Percentiles rank a stretch among this genome's conserved stretches.
Evolutionary conservation across 2,113 vertebrate species (phyloP).

Genomic region (Etia nguti): DNA sequence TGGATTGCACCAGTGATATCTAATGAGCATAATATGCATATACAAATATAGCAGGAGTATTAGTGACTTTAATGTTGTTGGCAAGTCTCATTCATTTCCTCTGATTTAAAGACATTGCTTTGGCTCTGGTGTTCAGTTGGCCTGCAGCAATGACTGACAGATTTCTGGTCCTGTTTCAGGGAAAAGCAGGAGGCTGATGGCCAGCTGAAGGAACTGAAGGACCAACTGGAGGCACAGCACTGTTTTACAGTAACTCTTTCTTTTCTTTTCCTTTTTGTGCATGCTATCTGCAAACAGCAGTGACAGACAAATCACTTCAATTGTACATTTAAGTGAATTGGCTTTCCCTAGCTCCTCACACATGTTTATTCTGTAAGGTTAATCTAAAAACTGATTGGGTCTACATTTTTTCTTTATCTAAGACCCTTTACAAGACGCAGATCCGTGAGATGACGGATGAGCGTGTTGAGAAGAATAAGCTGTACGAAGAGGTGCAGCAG

Average conservation of each 20-base stretch:
- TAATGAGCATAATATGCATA: background rate
- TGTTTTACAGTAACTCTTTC: constrained; percentile 86
- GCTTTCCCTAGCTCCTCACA: background rate
- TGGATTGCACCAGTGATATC: background rate
- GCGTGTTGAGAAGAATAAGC: constrained; percentile 84
- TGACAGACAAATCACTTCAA: background rate
- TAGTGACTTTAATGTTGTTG: background rate
- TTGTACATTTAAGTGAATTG: background rate
- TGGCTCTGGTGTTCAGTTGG: constrained; percentile 4
- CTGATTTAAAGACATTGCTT: background rate
- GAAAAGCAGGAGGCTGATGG: constrained; percentile 87
- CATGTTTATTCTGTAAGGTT: background rate
- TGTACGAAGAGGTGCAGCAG: constrained; percentile 83
- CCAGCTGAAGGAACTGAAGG: constrained; percentile 93
- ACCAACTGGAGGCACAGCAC: constrained; percentile 92
- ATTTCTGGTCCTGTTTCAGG: constrained; percentile 69
- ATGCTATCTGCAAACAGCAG: background rate
- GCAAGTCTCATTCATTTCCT: background rate
- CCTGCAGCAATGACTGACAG: constrained; percentile 33
- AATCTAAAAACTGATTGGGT: background rate
- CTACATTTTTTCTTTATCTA: background rate
- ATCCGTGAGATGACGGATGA: constrained; percentile 93
- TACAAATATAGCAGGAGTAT: background rate
- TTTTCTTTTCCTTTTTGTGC: background rate
- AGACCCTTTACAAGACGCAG: constrained; percentile 97